phyloP scores from a whole-genome alignment of 1,140 invertebrate genomes.

The Bombus sibiricus region DNA sequence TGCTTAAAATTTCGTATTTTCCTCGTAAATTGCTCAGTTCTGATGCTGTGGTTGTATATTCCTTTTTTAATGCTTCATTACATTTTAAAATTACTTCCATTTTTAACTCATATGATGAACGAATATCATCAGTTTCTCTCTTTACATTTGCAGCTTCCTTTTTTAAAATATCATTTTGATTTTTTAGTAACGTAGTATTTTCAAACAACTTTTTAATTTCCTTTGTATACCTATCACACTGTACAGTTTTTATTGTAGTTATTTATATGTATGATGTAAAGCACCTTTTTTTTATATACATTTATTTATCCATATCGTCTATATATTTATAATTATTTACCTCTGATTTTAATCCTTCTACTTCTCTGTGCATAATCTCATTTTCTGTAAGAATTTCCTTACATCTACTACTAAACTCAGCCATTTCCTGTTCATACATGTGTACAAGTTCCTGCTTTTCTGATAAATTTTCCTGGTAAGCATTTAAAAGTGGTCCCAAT shows the following conservation, averaged over 20 bases:
- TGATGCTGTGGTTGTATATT: constrained; percentile 82
- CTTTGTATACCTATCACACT: constrained; percentile 76
- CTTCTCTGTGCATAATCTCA: constrained; percentile 83
- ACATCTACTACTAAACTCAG: constrained; percentile 84
- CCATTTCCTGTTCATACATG: constrained; percentile 85
- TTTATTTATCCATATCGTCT: constrained; percentile 9
- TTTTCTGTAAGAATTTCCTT: constrained; percentile 86
- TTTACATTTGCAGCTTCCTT: constrained; percentile 82
- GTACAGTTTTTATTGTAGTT: constrained; percentile 55
- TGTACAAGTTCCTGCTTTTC: constrained; percentile 87
- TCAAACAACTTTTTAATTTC: constrained; percentile 78
- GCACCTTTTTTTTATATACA: background rate
- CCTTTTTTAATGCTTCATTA: constrained; percentile 84
- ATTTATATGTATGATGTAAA: constrained; percentile 10
- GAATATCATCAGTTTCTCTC: constrained; percentile 85
- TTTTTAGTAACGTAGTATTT: constrained; percentile 84
- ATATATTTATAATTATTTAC: constrained; percentile 66
- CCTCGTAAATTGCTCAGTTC: constrained; percentile 84
- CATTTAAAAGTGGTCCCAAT: constrained; percentile 85
- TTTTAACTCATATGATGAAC: constrained; percentile 85
- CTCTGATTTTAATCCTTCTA: constrained; percentile 83
- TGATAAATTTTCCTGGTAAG: constrained; percentile 86
- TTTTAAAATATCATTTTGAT: constrained; percentile 84
- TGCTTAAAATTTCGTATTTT: constrained; percentile 81
- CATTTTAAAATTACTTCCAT: constrained; percentile 84